A percentile compares a stretch with the other conserved stretches of the same genome.
These are phyloP conservation scores for Chloromyia formosa DNA, from an alignment of 2,888 invertebrate species.

Conservation along the genomic window DNA sequence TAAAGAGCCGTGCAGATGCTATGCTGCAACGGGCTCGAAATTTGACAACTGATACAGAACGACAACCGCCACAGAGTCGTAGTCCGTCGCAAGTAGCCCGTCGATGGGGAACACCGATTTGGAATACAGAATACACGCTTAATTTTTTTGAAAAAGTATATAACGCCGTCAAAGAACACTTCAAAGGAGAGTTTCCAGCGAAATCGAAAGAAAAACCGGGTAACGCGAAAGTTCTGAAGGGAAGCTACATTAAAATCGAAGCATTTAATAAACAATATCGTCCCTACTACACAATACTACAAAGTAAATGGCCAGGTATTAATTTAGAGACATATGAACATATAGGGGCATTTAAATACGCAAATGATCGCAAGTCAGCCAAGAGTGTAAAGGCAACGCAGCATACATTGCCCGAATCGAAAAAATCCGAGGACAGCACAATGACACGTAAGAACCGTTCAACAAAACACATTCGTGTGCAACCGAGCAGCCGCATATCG, in stretches of 20 bases:
- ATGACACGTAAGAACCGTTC: constrained; percentile 63
- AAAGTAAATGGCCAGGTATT: constrained; percentile 62
- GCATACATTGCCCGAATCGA: constrained; percentile 9
- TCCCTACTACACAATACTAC: constrained; percentile 62
- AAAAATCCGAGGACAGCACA: constrained; percentile 33
- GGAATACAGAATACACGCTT: constrained; percentile 70
- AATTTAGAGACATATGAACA: constrained; percentile 55
- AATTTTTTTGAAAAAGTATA: constrained; percentile 74
- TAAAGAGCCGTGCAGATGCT: constrained; percentile 75
- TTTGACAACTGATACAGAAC: constrained; percentile 47
- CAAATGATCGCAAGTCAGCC: constrained; percentile 31
- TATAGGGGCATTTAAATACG: constrained; percentile 46
- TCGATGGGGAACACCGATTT: constrained; percentile 66
- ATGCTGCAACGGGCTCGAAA: constrained; percentile 78
- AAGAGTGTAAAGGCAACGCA: not conserved
- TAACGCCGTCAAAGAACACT: constrained; percentile 64
- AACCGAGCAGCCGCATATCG: constrained; percentile 50
- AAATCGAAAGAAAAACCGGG: constrained; percentile 53
- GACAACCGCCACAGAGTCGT: constrained; percentile 45
- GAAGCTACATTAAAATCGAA: constrained; percentile 78
- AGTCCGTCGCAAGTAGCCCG: constrained; percentile 67
- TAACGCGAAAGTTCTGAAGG: constrained; percentile 70
- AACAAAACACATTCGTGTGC: constrained; percentile 49
- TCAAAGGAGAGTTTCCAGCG: constrained; percentile 54
- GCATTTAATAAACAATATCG: constrained; percentile 58